These are phyloP conservation scores for Cryptocheilus praepositus DNA, from an alignment of 2,888 invertebrate species.

Conservation along the genomic window DNA sequence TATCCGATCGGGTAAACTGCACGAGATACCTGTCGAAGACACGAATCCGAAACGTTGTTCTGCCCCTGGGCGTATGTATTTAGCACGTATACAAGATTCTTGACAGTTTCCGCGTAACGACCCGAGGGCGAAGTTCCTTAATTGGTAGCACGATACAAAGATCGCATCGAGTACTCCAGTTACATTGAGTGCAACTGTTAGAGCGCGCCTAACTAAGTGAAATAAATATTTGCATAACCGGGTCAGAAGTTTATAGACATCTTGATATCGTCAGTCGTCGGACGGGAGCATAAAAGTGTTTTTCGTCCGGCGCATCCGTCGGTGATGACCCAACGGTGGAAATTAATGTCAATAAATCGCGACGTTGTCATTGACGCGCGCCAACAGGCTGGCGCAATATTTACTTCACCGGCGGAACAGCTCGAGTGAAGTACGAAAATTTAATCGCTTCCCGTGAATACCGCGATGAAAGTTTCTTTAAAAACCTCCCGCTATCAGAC, in stretches of 20 bases:
- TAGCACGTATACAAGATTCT: conserved; percentile 27
- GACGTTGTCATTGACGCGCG: not conserved
- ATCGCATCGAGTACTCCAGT: not conserved
- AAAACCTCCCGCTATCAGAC: not conserved
- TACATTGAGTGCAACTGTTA: not conserved
- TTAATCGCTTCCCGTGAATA: too few species aligned
- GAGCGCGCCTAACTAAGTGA: too few species aligned
- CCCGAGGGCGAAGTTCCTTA: conserved; percentile 32
- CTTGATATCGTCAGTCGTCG: too few species aligned
- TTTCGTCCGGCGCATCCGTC: too few species aligned
- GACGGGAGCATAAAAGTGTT: too few species aligned
- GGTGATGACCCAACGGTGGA: too few species aligned
- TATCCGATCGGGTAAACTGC: not conserved
- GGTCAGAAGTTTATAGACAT: too few species aligned
- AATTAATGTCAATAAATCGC: not conserved
- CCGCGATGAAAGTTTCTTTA: not conserved
- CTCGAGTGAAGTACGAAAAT: not conserved
- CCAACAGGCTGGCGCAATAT: not conserved
- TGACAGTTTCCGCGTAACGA: conserved; percentile 22
- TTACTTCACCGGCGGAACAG: not conserved
- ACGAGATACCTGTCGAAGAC: conserved; percentile 2
- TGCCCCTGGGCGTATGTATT: conserved; percentile 17
- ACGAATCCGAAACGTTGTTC: conserved; percentile 10
- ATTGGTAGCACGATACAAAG: conserved; percentile 46
- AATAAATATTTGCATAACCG: too few species aligned